A percentile compares a stretch with the other conserved stretches of the same genome.
Evolutionary conservation across 2,888 invertebrate genomes (phyloP).

Genomic region (Platypus cylindrus): DNA sequence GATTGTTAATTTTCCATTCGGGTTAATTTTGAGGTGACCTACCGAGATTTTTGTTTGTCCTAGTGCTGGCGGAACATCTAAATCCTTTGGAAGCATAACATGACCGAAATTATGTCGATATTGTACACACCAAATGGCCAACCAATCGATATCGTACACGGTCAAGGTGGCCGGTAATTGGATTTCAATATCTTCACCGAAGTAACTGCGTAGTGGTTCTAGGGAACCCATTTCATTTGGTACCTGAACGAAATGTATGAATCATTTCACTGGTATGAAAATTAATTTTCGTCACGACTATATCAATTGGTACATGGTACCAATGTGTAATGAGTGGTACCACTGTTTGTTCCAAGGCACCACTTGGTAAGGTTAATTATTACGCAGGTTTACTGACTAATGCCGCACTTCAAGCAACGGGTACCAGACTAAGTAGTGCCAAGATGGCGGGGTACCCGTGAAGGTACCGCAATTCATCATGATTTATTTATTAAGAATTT

Average conservation of each 20-base stretch:
- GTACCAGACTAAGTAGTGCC: no score
- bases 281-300: no score
- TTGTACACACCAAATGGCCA: constrained; percentile 84
- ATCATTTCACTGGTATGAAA: no score
- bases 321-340: no score
- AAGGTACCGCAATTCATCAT: no score
- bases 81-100: constrained; percentile 71
- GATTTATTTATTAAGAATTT: no score
- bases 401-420: no score
- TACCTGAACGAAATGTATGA: constrained; percentile 23
- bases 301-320: no score
- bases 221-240: constrained; percentile 81
- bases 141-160: constrained; percentile 85
- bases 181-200: constrained; percentile 85
- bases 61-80: constrained; percentile 81
- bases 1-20: neutral
- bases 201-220: constrained; percentile 70
- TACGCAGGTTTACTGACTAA: no score
- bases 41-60: constrained; percentile 86
- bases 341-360: no score
- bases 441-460: no score
- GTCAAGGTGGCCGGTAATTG: constrained; percentile 74
- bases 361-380: no score
- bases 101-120: constrained; percentile 85
- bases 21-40: constrained; percentile 30